Evolutionary conservation across 2,797 vertebrate species (phyloP), one percentile per base, ranked within the genome.

Genomic region (Aplochiton taeniatus): DNA sequence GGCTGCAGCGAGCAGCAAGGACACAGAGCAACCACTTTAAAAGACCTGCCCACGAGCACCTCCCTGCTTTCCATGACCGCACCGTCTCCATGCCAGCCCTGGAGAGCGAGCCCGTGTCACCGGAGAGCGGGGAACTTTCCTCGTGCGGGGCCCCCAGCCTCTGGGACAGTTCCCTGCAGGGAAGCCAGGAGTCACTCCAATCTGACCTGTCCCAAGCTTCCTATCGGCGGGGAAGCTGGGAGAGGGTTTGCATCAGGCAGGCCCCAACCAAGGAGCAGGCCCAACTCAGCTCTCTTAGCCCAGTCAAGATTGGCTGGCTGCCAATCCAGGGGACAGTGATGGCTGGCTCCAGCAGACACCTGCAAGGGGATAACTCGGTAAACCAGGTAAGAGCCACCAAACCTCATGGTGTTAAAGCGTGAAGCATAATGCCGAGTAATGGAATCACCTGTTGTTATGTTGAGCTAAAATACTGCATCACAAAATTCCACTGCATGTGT

Each of bases 251-350:
- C 16, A 83, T 93, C 48, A 82, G 58, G 60, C 72, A 85, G 72
- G 68, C 68, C 41, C 83, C 87, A 0, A 77, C 18, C 41, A 80
- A 78, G 54, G 86, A 92, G 73, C 78, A 83, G 59, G 58, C 89
- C 43, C 47, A 85, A 12, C 66, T 92, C 72, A 88, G 89, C 57
- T 66, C 43, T 48, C 71, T 93, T 0, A 42, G 84, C 57, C 75
- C 88, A 0, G 89, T 94, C 51, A 90, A 74, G 77, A 83, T 79
- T 43, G 89, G 90, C 47, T 93, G 92, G 93, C 84, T 94, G 65
- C 93, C 93, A 8, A 66, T 89, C 61, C 85, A 87, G 70, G 88
- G 86, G 75, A 85, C 70, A 60, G 83, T 90, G 53, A 79, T 73
- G 66, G 52, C 67, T 20, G 59, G 72, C 31, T 75, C 67, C 31